A percentile compares a stretch with the other conserved stretches of the same genome.
Evolutionary conservation across 2,797 vertebrate genomes (phyloP).

Genomic region (Eleutherodactylus coqui): DNA sequence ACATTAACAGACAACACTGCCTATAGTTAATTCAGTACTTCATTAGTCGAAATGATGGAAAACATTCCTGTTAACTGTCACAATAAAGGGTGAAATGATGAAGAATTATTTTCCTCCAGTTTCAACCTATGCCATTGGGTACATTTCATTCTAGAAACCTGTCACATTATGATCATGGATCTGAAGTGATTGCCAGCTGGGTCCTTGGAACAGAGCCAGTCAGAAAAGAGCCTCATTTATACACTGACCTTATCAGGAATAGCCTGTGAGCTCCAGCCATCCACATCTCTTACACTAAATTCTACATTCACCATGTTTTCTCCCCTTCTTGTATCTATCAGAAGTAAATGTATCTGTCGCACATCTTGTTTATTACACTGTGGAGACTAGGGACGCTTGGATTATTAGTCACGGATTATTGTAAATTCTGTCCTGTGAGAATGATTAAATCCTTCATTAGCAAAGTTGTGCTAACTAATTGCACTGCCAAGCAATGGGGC

Average conservation of each 20-base stretch:
- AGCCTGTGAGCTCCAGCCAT: slow-evolving; percentile 29
- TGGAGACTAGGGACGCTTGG: slow-evolving; percentile 55
- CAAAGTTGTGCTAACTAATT: slow-evolving; percentile 73
- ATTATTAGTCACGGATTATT: slow-evolving; percentile 58
- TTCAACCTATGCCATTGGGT: slow-evolving; percentile 52
- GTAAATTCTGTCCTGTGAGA: slow-evolving; percentile 60
- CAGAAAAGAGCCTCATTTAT: slow-evolving; percentile 47
- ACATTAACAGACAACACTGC: background rate
- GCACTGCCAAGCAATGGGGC: slow-evolving; percentile 75
- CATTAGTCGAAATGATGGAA: slow-evolving; percentile 16
- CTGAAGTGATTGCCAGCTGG: slow-evolving; percentile 51
- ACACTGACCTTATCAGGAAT: slow-evolving; percentile 52
- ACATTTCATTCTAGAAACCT: slow-evolving; percentile 53
- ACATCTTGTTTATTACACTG: slow-evolving; percentile 59
- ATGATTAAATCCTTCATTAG: slow-evolving; percentile 73
- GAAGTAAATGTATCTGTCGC: slow-evolving; percentile 47
- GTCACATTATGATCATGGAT: slow-evolving; percentile 56
- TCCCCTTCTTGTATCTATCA: slow-evolving; percentile 46
- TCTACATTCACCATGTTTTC: slow-evolving; percentile 3
- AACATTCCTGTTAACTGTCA: slow-evolving; percentile 32
- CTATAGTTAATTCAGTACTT: slow-evolving; percentile 14
- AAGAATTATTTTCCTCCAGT: slow-evolving; percentile 46
- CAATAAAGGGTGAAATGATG: slow-evolving; percentile 5
- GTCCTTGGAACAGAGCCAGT: slow-evolving; percentile 52
- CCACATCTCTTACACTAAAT: slow-evolving; percentile 21